Conservation (phyloP, 2,113 vertebrate genomes). For the human region GRCh38 chr1:229792001-229792500, state of each 20-base stretch:
- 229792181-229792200: slow-evolving; percentile 71
- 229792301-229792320: slow-evolving; percentile 19
- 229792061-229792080: slow-evolving; percentile 14
- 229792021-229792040: background rate
- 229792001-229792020: slow-evolving; percentile 15
- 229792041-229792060: slow-evolving; percentile 54
- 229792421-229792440: too few species aligned
- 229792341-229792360: slow-evolving; percentile 25
- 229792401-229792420: too few species aligned
- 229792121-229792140: slow-evolving; percentile 67
- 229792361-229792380: accelerated
- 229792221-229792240: slow-evolving; percentile 77
- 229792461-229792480: too few species aligned
- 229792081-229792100: slow-evolving; percentile 33
- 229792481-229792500: background rate
- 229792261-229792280: slow-evolving; percentile 66
- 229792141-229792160: slow-evolving; percentile 69
- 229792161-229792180: slow-evolving; percentile 65
- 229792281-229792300: slow-evolving; percentile 43
- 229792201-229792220: slow-evolving; percentile 45
- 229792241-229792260: slow-evolving; percentile 70
- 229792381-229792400: background rate
- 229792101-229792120: slow-evolving; percentile 14
- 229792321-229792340: slow-evolving; percentile 28
- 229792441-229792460: background rate